Conservation (phyloP, 2,113 vertebrate species). For the Dryoscopus gambensis region DNA sequence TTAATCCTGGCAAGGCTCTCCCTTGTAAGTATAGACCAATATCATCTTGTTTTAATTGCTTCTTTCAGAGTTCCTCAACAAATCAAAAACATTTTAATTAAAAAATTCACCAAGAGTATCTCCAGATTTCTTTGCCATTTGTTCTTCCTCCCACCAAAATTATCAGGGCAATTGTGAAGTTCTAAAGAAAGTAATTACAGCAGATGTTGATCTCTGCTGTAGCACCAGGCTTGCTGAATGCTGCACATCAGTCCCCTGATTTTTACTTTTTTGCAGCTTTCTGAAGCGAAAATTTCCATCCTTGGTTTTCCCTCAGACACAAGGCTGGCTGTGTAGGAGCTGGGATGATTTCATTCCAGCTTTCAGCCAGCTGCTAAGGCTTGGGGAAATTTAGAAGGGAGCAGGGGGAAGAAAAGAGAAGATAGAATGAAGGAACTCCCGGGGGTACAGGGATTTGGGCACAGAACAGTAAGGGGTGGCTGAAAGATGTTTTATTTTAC, state of each 20-base stretch:
- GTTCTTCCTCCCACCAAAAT: slow-evolving; percentile 21
- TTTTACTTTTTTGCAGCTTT: neutral
- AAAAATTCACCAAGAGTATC: slow-evolving; percentile 43
- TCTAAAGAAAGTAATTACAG: slow-evolving; percentile 49
- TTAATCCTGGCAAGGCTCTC: slow-evolving; percentile 37
- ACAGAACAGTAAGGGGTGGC: neutral
- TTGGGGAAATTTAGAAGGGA: neutral
- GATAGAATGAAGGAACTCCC: neutral
- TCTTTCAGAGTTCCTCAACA: neutral
- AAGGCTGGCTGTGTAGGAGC: neutral
- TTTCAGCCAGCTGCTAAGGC: neutral
- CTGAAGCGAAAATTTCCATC: neutral
- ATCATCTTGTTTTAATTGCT: slow-evolving; percentile 31
- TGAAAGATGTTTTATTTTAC: neutral
- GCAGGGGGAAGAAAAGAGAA: neutral
- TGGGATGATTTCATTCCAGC: neutral
- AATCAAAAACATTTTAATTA: slow-evolving; percentile 59
- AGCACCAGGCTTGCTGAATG: neutral
- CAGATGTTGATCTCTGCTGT: slow-evolving; percentile 32
- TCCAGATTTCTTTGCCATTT: slow-evolving; percentile 40
- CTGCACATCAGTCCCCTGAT: neutral
- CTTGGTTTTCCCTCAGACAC: neutral
- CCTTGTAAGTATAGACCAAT: neutral
- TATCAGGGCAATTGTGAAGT: slow-evolving; percentile 14
- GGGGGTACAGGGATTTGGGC: neutral